phyloP scores from a whole-genome alignment of 2,113 vertebrate species.

The Pelvicachromis taeniatus region DNA sequence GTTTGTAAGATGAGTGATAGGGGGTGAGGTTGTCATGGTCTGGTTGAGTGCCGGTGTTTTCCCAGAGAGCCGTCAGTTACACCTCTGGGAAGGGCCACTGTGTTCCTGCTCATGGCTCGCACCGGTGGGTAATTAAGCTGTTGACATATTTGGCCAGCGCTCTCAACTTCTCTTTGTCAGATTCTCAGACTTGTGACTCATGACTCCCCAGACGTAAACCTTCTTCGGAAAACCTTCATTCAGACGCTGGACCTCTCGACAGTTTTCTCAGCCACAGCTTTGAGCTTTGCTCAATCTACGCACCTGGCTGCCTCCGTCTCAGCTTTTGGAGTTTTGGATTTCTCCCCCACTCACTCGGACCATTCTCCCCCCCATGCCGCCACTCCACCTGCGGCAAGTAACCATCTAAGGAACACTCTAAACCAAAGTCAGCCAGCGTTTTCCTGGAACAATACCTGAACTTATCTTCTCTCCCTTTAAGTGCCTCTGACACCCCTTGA shows the following conservation, averaged over 20 bases:
- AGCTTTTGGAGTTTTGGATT: background rate
- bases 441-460: background rate
- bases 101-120: no score
- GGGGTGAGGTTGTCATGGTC: no score
- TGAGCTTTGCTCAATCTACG: background rate
- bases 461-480: background rate
- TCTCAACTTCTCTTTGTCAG: background rate
- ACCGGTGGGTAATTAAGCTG: background rate
- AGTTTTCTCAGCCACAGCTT: background rate
- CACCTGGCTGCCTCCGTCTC: accelerated
- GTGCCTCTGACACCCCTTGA: background rate
- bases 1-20: no score
- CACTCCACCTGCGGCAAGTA: background rate
- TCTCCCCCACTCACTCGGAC: background rate
- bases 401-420: background rate
- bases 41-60: no score
- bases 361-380: background rate
- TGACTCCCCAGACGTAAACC: background rate
- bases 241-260: background rate
- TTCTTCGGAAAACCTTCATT: background rate
- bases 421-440: background rate
- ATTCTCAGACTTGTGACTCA: background rate
- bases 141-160: background rate
- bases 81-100: no score
- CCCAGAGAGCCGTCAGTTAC: no score